A percentile compares a stretch with the other conserved stretches of the same genome.
Evolutionary conservation across 2,113 vertebrate genomes (phyloP).

Genomic region (Rhodinocichla rosea): DNA sequence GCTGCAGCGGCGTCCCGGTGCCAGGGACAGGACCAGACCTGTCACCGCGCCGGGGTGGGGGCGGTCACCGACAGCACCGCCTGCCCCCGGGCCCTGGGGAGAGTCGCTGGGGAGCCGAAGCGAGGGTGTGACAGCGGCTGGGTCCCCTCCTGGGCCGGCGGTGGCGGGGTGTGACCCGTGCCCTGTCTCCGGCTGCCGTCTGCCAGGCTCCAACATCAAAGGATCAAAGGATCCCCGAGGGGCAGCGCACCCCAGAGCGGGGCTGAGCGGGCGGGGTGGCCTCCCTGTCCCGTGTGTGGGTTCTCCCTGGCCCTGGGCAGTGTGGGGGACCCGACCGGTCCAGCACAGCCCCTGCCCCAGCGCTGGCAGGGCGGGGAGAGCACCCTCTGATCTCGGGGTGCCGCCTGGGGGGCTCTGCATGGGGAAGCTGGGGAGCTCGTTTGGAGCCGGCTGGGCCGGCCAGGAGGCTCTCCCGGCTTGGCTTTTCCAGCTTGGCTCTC

Average conservation of each 20-base stretch:
- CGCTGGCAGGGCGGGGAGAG: not conserved
- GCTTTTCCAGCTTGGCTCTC: not conserved
- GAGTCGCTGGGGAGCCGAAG: not conserved
- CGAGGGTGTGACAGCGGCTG: not conserved
- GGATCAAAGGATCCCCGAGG: not conserved
- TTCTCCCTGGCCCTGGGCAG: not conserved
- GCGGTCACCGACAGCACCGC: not conserved
- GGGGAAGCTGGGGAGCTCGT: not conserved
- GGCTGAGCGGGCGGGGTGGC: not conserved
- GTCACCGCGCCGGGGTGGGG: not conserved
- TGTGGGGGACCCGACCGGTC: not conserved
- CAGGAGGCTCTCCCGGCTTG: not conserved
- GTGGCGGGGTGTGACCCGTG: not conserved
- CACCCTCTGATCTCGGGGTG: conserved; percentile 3
- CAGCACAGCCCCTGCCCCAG: not conserved
- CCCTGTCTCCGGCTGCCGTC: not conserved
- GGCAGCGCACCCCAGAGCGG: not conserved
- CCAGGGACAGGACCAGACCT: conserved; percentile 12
- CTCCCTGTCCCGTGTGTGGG: not conserved
- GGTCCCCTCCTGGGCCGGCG: not conserved
- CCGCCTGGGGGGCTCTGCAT: not conserved
- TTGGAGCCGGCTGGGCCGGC: conserved; percentile 22
- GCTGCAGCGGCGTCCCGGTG: not conserved
- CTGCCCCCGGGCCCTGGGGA: not conserved
- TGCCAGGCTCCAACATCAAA: conserved; percentile 31